Conservation (phyloP, 2,113 vertebrate species). For the Peromyscus maniculatus region DNA sequence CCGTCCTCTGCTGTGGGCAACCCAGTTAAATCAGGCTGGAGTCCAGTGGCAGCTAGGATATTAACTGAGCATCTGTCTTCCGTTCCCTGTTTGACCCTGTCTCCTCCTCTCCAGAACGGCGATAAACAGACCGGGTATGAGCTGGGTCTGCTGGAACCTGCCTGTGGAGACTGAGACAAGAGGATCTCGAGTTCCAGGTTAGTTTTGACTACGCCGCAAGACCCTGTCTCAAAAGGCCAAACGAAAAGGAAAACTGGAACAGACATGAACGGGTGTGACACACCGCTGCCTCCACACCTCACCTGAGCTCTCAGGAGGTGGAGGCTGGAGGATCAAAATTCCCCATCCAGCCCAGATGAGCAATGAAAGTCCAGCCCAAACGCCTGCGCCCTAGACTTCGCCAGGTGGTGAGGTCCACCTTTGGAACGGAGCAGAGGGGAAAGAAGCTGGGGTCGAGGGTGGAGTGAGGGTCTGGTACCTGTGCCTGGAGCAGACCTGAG, state of each 20-base stretch:
- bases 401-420: neutral
- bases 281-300: neutral
- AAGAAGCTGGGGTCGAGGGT: neutral
- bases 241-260: neutral
- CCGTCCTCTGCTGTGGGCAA: no score
- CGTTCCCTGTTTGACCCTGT: neutral
- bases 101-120: neutral
- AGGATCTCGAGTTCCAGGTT: neutral
- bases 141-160: no score
- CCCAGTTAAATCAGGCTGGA: neutral
- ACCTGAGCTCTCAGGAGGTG: neutral
- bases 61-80: neutral
- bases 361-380: neutral
- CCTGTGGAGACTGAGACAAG: neutral
- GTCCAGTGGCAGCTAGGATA: no score
- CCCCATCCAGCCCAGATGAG: neutral
- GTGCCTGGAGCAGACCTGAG: slow-evolving; percentile 89
- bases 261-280: no score
- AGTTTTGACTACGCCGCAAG: neutral
- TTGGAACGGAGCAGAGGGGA: neutral
- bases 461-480: slow-evolving; percentile 85
- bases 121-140: neutral
- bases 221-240: neutral
- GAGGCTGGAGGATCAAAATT: neutral
- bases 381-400: neutral